These are phyloP conservation scores for Podotricha telesiphe DNA, from an alignment of 2,888 invertebrate genomes.

Conservation along the genomic window DNA sequence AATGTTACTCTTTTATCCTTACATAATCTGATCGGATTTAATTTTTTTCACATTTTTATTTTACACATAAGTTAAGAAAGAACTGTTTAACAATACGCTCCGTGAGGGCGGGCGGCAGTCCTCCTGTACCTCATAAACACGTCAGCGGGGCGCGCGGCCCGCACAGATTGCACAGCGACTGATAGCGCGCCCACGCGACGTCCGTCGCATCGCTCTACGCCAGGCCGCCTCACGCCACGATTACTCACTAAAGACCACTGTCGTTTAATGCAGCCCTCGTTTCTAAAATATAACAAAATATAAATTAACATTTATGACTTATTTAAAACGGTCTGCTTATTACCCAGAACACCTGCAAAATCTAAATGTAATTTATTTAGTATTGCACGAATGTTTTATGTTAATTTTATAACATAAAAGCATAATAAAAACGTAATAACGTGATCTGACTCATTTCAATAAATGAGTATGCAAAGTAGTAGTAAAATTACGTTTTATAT, in stretches of 20 bases:
- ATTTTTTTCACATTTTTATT: background rate
- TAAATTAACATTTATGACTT: slow-evolving; percentile 48
- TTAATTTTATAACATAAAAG: slow-evolving; percentile 32
- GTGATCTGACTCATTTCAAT: slow-evolving; percentile 25
- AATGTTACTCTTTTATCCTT: slow-evolving; percentile 19
- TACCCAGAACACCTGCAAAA: slow-evolving; percentile 41
- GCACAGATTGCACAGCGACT: slow-evolving; percentile 71
- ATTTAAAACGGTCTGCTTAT: slow-evolving; percentile 38
- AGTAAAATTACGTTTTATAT: slow-evolving; percentile 6
- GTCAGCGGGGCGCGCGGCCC: slow-evolving; percentile 69
- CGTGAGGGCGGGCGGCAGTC: slow-evolving; percentile 71
- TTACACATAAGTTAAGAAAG: slow-evolving; percentile 49
- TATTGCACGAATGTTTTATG: slow-evolving; percentile 32
- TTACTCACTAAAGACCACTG: slow-evolving; percentile 58
- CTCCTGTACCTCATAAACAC: slow-evolving; percentile 71
- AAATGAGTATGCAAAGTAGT: slow-evolving; percentile 17
- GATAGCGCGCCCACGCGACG: slow-evolving; percentile 67
- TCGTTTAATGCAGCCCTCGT: slow-evolving; percentile 54
- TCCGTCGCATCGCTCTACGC: slow-evolving; percentile 36
- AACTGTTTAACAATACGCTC: slow-evolving; percentile 72
- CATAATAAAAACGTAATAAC: slow-evolving; percentile 31
- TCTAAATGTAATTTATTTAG: slow-evolving; percentile 31
- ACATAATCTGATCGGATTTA: too few species aligned
- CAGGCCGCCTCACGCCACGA: slow-evolving; percentile 48
- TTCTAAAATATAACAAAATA: slow-evolving; percentile 51